Conservation (phyloP, 2,888 invertebrate genomes). For the Troides aeacus region DNA sequence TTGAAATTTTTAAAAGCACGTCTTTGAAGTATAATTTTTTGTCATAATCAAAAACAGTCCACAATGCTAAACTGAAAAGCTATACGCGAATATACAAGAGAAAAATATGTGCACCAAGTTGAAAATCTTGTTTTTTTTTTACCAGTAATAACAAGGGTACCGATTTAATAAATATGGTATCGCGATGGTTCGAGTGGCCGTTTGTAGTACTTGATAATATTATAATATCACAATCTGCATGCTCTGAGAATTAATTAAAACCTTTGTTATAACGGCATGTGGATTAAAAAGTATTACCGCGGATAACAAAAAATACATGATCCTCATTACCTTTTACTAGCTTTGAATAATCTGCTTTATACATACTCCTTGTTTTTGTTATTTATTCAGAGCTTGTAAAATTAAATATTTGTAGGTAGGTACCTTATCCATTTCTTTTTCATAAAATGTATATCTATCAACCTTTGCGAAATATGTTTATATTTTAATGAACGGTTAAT, state of each 20-base stretch:
- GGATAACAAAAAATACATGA: neutral
- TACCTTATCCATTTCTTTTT: too few relatives aligned
- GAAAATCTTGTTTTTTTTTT: neutral
- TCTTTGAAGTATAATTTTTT: too few relatives aligned
- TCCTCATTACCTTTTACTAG: neutral
- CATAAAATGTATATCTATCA: too few relatives aligned
- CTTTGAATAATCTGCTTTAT: neutral
- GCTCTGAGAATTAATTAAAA: neutral
- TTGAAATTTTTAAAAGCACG: too few relatives aligned
- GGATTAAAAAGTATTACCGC: neutral
- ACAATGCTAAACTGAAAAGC: too few relatives aligned
- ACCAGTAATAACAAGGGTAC: neutral
- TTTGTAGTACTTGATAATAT: constrained; percentile 13
- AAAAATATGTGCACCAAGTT: neutral
- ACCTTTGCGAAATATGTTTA: too few relatives aligned
- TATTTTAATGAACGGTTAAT: too few relatives aligned
- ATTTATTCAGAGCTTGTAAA: too few relatives aligned
- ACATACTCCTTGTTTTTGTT: too few relatives aligned
- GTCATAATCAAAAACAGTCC: too few relatives aligned
- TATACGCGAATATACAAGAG: neutral
- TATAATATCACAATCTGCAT: neutral
- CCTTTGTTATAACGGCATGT: neutral
- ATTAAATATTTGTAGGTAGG: too few relatives aligned
- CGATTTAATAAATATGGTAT: constrained; percentile 7
- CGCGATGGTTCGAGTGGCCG: constrained; percentile 7